Base-by-base conservation (phyloP, 2,797 vertebrate genomes). In the Darevskia nairensis region DNA sequence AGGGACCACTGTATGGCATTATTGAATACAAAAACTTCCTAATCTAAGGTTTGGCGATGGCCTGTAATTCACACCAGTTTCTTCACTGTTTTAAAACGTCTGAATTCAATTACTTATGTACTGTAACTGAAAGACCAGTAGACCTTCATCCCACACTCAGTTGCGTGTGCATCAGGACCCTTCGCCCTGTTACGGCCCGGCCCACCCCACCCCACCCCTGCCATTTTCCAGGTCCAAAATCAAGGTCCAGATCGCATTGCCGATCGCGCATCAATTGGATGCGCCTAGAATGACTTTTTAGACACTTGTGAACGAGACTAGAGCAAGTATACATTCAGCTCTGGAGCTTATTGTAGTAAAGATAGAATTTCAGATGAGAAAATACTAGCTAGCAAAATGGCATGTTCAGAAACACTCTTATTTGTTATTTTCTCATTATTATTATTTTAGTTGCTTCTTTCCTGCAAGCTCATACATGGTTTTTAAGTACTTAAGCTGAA, bases 171-270 rank as follows among this genome's bases (percentile, higher is more conserved):
- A 55, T 55, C 50, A 55, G 0, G 50, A 55, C 3, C 1, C 50
- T 55, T 55, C 13, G 0, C 13, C 50, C 50, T 55, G 50, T 55
- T 55, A 55, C 1, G 13, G 0, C 50, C 50, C 1, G 13, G 0
- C 50, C 50, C 50, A 55, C 11, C 50, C 46, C 46, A 50, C 3
- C 50, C 50, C 50, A 15, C 13, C 50, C 50, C 50, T 1, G 50
- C 50, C 3, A 0, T 50, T 9, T 55, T 55, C 50, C 50, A 55
- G 50, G 50, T 4, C 50, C 50, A 55, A 55, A 50, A 50, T 13
- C 10, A 3, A 50, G 46, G 3, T 50, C 50, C 11, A 50, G 11
- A 55, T 55, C 0, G 3, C 50, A 55, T 0, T 55, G 50, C 3
- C 3, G 0, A 15, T 50, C 1, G 13, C 50, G 3, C 50, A 50